Evolutionary conservation across 2,888 invertebrate species (phyloP), one percentile per base, ranked within the genome.

Genomic region (Rhagium mordax): DNA sequence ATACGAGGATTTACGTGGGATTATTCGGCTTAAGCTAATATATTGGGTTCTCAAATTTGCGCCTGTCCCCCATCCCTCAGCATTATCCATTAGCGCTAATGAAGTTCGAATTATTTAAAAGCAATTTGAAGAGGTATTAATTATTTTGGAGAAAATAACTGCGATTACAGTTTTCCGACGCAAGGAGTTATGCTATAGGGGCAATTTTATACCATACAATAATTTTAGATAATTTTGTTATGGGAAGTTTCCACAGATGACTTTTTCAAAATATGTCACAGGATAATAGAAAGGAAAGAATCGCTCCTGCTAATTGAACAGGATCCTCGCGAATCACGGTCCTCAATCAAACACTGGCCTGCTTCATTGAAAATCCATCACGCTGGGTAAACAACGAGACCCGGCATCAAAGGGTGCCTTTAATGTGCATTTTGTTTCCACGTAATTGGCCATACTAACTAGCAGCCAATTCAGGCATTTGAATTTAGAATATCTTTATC

Each of bases 101-200:
- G 59, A 33, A 29, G 7, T 55, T 33, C 33, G 33, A 59, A 59
- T 33, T 59, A 59, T 59, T 33, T 29, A 59, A 29, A 27, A 15
- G 59, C 55, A n/a, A 55, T 20, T 20, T 7, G 21, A 27, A n/a
- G 24, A 51, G 0, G n/a, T 27, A 55, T 21, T 55, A 55, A 27
- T 55, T 55, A 55, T n/a, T 55, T 55, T 55, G 21, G 20, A 24
- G 55, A n/a, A n/a, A n/a, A n/a, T n/a, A n/a, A n/a, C n/a, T n/a
- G n/a, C n/a, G n/a, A n/a, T n/a, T n/a, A n/a, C n/a, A n/a, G n/a
- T n/a, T n/a, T n/a, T n/a, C n/a, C n/a, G n/a, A n/a, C n/a, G n/a
- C n/a, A n/a, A n/a, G n/a, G n/a, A n/a, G n/a, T n/a, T n/a, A n/a
- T n/a, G n/a, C n/a, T n/a, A n/a, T n/a, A n/a, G n/a, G n/a, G n/a